These are phyloP conservation scores for Ephydatia muelleri DNA, from an alignment of 37 sponge, comb jelly and placozoan species.

Conservation along the genomic window DNA sequence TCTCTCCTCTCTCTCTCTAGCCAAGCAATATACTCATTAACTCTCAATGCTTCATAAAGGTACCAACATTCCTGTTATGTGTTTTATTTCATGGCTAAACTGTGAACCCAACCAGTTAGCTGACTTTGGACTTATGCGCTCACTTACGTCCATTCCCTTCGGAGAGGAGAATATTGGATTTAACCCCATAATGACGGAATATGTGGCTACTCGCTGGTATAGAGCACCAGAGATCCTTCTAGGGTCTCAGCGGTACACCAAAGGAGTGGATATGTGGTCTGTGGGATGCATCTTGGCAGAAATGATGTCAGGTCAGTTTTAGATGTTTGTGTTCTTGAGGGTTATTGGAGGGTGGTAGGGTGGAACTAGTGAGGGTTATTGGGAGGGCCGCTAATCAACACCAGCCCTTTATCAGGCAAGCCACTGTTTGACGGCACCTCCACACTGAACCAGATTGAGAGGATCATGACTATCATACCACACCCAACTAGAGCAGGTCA, in stretches of 20 bases:
- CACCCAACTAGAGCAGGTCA: conserved; percentile 47
- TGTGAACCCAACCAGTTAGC: conserved; percentile 41
- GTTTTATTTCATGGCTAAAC: not conserved
- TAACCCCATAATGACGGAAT: conserved; percentile 96
- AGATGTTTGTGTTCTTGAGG: no score
- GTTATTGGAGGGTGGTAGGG: not conserved
- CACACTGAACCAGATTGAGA: conserved; percentile 90
- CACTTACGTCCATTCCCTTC: conserved; percentile 50
- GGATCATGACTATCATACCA: conserved; percentile 75
- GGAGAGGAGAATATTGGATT: conserved; percentile 23
- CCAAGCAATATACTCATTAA: conserved; percentile 98
- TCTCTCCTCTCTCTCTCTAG: conserved; percentile 48
- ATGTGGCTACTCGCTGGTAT: conserved; percentile 99
- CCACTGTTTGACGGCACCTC: conserved; percentile 93
- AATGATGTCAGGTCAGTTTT: conserved; percentile 80
- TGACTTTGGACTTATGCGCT: conserved; percentile 97
- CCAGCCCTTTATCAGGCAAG: conserved; percentile 78
- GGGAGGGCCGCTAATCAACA: no score
- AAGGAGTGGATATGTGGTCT: conserved; percentile 99
- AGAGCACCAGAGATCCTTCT: conserved; percentile 97
- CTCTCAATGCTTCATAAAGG: conserved; percentile 96
- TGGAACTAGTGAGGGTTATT: not conserved
- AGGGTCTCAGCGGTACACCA: conserved; percentile 88
- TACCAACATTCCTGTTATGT: conserved; percentile 1
- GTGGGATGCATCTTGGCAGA: conserved; percentile 98